Evolutionary conservation across 2,888 invertebrate genomes (phyloP).

Genomic region (Luffia ferchaultella): DNA sequence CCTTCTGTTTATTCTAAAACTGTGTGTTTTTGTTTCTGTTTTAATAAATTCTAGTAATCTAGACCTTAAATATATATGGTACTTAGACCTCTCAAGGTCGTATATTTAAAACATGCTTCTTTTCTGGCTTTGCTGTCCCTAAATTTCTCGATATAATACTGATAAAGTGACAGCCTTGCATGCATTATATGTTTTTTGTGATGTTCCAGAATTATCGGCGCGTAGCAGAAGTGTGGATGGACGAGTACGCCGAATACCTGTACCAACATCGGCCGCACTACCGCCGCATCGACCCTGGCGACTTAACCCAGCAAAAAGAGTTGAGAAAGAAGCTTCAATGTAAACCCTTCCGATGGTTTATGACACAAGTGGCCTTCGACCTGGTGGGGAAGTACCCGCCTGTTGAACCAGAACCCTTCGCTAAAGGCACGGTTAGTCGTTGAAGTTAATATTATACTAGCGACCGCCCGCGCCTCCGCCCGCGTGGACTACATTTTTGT

Average conservation of each 20-base stretch:
- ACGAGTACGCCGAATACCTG: constrained; percentile 90
- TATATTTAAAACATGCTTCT: no score
- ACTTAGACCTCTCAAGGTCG: no score
- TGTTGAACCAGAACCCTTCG: constrained; percentile 84
- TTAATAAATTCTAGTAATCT: no score
- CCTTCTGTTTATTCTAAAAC: no score
- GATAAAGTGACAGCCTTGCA: not conserved
- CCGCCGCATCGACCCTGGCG: constrained; percentile 78
- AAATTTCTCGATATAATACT: no score
- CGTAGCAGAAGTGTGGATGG: constrained; percentile 99
- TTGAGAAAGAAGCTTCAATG: constrained; percentile 81
- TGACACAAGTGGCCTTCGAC: constrained; percentile 92
- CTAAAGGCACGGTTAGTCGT: constrained; percentile 77
- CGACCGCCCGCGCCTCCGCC: no score
- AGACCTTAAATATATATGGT: no score
- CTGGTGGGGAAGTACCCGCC: constrained; percentile 86
- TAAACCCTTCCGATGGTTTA: constrained; percentile 95
- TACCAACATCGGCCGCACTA: constrained; percentile 84
- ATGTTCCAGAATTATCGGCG: constrained; percentile 81
- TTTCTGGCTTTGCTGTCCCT: no score
- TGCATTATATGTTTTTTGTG: not conserved
- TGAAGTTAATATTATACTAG: not conserved
- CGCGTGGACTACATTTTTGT: no score
- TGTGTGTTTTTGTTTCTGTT: no score
- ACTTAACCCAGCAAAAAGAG: constrained; percentile 78